Conservation (phyloP, 1,140 invertebrate genomes). For the Zaprionus gabonicus region DNA sequence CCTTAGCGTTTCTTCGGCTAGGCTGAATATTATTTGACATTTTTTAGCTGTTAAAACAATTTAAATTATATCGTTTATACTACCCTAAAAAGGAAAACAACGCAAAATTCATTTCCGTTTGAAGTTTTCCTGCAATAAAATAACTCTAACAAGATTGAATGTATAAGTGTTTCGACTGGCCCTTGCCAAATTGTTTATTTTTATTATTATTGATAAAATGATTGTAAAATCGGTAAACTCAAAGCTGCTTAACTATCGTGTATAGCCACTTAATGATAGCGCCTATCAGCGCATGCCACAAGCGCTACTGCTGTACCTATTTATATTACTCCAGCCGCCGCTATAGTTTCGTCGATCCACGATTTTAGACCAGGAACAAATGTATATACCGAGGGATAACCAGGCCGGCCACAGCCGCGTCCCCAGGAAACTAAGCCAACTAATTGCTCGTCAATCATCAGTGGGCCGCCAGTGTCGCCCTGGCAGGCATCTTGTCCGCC, state of each 20-base stretch:
- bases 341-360: conserved; percentile 84
- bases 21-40: no score
- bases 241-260: conserved; percentile 20
- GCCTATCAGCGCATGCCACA: conserved; percentile 13
- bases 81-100: no score
- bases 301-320: background rate
- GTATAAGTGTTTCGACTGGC: background rate
- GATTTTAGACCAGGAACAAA: conserved; percentile 83
- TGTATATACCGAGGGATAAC: conserved; percentile 88
- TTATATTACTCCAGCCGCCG: conserved; percentile 44
- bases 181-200: conserved; percentile 41
- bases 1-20: no score
- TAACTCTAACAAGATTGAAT: background rate
- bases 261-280: conserved; percentile 40
- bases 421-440: conserved; percentile 89
- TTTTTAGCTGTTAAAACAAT: no score
- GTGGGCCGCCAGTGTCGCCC: conserved; percentile 89
- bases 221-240: conserved; percentile 31
- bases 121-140: background rate
- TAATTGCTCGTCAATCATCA: conserved; percentile 85
- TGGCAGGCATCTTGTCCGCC: conserved; percentile 87
- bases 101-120: background rate
- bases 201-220: conserved; percentile 47
- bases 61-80: no score
- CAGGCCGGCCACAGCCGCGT: conserved; percentile 85